Percentiles rank a stretch among this genome's conserved stretches.
phyloP scores from a whole-genome alignment of 2,113 vertebrate species.

The Dicentrarchus labrax region DNA sequence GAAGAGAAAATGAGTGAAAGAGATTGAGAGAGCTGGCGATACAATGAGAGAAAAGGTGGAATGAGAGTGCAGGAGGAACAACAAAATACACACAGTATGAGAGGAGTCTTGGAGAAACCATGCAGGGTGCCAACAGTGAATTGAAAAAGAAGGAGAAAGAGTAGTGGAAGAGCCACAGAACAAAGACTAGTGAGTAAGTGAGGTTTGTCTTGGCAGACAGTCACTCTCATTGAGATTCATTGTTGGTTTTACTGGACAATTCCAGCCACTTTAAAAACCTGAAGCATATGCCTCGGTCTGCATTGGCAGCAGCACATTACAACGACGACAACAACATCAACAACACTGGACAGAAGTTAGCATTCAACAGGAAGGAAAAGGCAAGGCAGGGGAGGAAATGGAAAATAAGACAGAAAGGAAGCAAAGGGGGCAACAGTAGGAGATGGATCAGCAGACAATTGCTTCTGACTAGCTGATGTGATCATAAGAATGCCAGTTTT shows the following conservation, averaged over 20 bases:
- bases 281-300: slow-evolving; percentile 53
- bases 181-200: slow-evolving; percentile 49
- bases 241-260: slow-evolving; percentile 66
- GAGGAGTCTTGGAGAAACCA: slow-evolving; percentile 52
- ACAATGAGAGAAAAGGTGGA: slow-evolving; percentile 26
- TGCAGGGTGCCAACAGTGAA: slow-evolving; percentile 40
- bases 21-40: neutral
- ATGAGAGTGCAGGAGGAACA: neutral
- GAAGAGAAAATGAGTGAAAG: slow-evolving; percentile 19
- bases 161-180: slow-evolving; percentile 38
- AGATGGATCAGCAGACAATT: slow-evolving; percentile 4
- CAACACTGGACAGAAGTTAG: neutral
- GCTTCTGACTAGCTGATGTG: slow-evolving; percentile 49
- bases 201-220: slow-evolving; percentile 68
- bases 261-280: slow-evolving; percentile 54
- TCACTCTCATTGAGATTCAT: slow-evolving; percentile 68
- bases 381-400: neutral
- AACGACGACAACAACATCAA: slow-evolving; percentile 34
- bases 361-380: slow-evolving; percentile 8
- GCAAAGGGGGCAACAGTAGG: neutral
- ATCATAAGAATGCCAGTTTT: slow-evolving; percentile 19
- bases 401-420: neutral
- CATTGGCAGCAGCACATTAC: slow-evolving; percentile 33
- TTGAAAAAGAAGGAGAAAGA: slow-evolving; percentile 24
- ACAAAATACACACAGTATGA: neutral